Evolutionary conservation across 2,113 vertebrate species (phyloP).

Genomic region (Cololabis saira): DNA sequence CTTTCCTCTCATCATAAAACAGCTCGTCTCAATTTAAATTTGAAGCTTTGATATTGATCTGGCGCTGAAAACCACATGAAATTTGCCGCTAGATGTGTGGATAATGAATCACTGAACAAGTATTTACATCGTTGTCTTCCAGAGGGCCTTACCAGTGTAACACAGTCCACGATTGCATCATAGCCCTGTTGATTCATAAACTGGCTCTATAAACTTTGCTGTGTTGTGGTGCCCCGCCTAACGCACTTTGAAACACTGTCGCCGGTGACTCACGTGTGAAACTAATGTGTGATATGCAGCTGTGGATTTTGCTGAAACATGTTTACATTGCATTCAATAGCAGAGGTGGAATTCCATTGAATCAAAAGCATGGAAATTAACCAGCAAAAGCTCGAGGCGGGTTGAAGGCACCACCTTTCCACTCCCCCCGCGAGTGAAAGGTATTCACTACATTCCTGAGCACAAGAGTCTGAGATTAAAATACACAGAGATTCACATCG

Average conservation of each 20-base stretch:
- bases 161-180: conserved; percentile 54
- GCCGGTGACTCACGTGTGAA: conserved; percentile 5
- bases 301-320: conserved; percentile 54
- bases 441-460: conserved; percentile 57
- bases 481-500: conserved; percentile 44
- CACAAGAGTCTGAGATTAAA: conserved; percentile 46
- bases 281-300: conserved; percentile 11
- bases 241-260: conserved; percentile 15
- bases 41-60: not conserved
- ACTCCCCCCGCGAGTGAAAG: conserved; percentile 16
- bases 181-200: conserved; percentile 50
- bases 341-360: conserved; percentile 38
- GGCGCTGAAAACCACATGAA: not conserved
- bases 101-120: conserved; percentile 49
- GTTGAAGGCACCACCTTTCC: conserved; percentile 20
- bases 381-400: conserved; percentile 43
- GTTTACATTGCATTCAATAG: conserved; percentile 53
- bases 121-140: conserved; percentile 60
- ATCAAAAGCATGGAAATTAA: conserved; percentile 67
- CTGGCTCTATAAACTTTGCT: conserved; percentile 49
- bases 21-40: not conserved
- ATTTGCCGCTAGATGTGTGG: not conserved
- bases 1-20: not conserved
- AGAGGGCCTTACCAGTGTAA: conserved; percentile 58
- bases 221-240: conserved; percentile 46